A percentile compares a stretch with the other conserved stretches of the same genome.
Conservation (phyloP, 2,888 invertebrate species). For the Agelastica alni region DNA sequence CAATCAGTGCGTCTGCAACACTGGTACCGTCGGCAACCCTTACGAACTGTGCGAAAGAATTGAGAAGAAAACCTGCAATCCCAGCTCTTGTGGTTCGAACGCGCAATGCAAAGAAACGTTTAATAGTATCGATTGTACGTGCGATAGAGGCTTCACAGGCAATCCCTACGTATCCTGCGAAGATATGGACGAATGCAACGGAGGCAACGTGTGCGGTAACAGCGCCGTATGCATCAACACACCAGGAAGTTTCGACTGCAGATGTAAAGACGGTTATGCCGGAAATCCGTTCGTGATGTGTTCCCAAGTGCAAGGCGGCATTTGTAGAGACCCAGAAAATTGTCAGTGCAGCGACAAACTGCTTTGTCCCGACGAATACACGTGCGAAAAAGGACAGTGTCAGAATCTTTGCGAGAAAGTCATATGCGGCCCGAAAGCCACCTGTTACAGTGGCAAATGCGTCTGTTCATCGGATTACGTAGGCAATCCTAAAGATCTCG, state of each 20-base stretch:
- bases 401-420: slow-evolving; percentile 76
- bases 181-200: slow-evolving; percentile 82
- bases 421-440: slow-evolving; percentile 79
- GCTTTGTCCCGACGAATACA: slow-evolving; percentile 76
- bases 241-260: slow-evolving; percentile 85
- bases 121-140: slow-evolving; percentile 78
- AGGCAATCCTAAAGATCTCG: slow-evolving; percentile 74
- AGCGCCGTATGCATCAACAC: slow-evolving; percentile 91
- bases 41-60: slow-evolving; percentile 78
- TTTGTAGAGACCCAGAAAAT: slow-evolving; percentile 70
- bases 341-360: slow-evolving; percentile 74
- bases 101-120: slow-evolving; percentile 79
- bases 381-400: slow-evolving; percentile 75
- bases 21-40: slow-evolving; percentile 85
- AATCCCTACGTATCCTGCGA: slow-evolving; percentile 83
- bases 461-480: slow-evolving; percentile 76
- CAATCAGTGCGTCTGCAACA: slow-evolving; percentile 82
- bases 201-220: slow-evolving; percentile 78
- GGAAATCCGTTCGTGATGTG: slow-evolving; percentile 89
- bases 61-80: slow-evolving; percentile 71
- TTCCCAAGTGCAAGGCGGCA: slow-evolving; percentile 69
- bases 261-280: slow-evolving; percentile 80
- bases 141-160: slow-evolving; percentile 81
- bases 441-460: slow-evolving; percentile 80
- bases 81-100: slow-evolving; percentile 74